These are phyloP conservation scores for Drosophila peninsularis DNA, from an alignment of 2,888 invertebrate species.

Conservation along the genomic window DNA sequence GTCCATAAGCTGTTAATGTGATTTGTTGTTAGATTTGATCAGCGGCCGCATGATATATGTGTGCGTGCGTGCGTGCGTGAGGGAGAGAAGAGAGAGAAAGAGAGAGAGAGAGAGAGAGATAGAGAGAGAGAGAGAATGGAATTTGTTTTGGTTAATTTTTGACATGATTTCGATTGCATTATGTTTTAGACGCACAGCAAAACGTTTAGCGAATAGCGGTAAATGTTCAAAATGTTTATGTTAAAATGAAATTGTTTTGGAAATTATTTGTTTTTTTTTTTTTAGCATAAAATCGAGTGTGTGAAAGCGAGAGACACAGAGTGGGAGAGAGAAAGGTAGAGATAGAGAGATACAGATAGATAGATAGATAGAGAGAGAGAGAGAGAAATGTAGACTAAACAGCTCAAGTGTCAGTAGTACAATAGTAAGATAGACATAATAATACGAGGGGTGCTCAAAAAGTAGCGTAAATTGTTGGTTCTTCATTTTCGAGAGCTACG, in stretches of 20 bases:
- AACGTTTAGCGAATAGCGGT: conserved; percentile 44
- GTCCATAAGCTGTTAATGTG: conserved; percentile 90
- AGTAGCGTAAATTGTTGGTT: neutral
- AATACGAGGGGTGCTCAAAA: neutral
- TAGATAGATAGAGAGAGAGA: conserved; percentile 1
- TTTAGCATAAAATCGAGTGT: conserved; percentile 4
- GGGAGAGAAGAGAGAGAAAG: conserved; percentile 19
- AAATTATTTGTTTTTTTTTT: neutral
- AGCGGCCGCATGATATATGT: conserved; percentile 52
- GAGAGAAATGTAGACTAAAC: neutral
- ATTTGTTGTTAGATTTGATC: conserved; percentile 39
- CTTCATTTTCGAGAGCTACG: too few relatives aligned
- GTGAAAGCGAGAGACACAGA: conserved; percentile 7
- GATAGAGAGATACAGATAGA: neutral
- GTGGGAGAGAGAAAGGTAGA: conserved; percentile 16
- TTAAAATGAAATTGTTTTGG: conserved; percentile 18
- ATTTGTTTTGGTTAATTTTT: conserved; percentile 26
- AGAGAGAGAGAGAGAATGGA: conserved; percentile 25
- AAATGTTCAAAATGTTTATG: conserved; percentile 30
- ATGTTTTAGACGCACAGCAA: conserved; percentile 39
- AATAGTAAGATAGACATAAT: conserved; percentile 11
- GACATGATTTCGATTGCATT: conserved; percentile 10
- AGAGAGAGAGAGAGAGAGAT: conserved; percentile 26
- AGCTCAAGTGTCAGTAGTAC: conserved; percentile 25
- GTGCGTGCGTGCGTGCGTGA: conserved; percentile 5